A percentile compares a stretch with the other conserved stretches of the same genome.
Evolutionary conservation across 2,113 vertebrate species (phyloP).

Genomic region (Lasiurus borealis): DNA sequence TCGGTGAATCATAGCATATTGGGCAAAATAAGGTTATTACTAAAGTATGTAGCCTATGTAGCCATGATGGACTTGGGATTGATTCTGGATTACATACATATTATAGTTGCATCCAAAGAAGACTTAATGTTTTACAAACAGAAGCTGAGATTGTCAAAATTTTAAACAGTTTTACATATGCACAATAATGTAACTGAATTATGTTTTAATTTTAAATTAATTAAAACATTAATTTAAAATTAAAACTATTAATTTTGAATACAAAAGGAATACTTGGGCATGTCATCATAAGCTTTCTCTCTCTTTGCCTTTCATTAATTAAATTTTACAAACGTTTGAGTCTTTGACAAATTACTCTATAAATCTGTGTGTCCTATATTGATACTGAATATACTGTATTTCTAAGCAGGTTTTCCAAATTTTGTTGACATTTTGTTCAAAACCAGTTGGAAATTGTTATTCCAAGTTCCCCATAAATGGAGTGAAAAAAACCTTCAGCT

Average conservation of each 20-base stretch:
- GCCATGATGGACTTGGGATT: slow-evolving; percentile 20
- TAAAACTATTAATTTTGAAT: not conserved
- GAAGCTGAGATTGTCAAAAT: not conserved
- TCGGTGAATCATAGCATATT: not conserved
- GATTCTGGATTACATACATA: not conserved
- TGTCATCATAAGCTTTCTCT: not conserved
- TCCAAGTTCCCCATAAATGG: not conserved
- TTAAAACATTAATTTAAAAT: no score
- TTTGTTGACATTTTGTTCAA: slow-evolving; percentile 11
- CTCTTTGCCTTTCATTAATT: not conserved
- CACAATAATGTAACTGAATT: not conserved
- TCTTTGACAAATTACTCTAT: slow-evolving; percentile 6
- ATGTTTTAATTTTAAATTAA: not conserved
- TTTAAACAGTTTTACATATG: not conserved
- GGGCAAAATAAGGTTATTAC: not conserved
- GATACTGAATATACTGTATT: slow-evolving; percentile 35
- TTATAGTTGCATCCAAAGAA: not conserved
- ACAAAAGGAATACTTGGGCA: not conserved
- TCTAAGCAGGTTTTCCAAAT: not conserved
- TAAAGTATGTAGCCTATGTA: not conserved
- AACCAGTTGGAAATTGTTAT: not conserved
- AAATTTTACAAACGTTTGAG: not conserved
- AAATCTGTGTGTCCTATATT: not conserved
- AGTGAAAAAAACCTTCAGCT: not conserved
- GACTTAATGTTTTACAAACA: not conserved